A percentile compares a stretch with the other conserved stretches of the same genome.
Evolutionary conservation across 92 coral and sea anemone species (phyloP).

Genomic region (Chrysogorgia sp.): DNA sequence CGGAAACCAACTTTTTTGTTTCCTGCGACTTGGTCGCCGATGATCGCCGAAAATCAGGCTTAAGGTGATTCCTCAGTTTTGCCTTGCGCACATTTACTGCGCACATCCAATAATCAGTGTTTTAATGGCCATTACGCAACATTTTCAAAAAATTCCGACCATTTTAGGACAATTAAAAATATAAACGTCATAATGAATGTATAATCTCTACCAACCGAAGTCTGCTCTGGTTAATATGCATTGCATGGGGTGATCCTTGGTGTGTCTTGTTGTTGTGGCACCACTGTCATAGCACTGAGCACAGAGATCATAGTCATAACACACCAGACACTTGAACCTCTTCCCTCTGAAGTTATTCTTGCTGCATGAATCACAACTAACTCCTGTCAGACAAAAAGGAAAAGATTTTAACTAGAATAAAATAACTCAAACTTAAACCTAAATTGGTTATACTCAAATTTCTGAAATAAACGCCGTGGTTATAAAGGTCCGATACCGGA

Average conservation of each 20-base stretch:
- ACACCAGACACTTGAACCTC: slow-evolving; percentile 91
- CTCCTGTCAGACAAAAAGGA: slow-evolving; percentile 79
- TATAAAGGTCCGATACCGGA: too few relatives aligned
- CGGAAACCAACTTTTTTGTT: too few relatives aligned
- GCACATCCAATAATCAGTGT: too few relatives aligned
- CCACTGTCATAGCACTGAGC: slow-evolving; percentile 96
- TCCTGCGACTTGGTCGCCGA: too few relatives aligned
- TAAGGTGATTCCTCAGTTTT: too few relatives aligned
- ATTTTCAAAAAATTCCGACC: too few relatives aligned
- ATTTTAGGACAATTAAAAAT: not conserved
- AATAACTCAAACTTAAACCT: too few relatives aligned
- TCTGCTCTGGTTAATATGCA: slow-evolving; percentile 96
- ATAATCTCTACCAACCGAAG: slow-evolving; percentile 76
- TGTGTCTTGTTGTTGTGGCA: slow-evolving; percentile 92
- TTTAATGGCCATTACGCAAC: too few relatives aligned
- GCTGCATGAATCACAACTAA: slow-evolving; percentile 96
- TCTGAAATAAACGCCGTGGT: too few relatives aligned
- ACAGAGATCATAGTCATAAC: slow-evolving; percentile 97
- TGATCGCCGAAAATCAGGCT: too few relatives aligned
- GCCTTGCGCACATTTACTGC: not conserved
- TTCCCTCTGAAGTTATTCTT: slow-evolving; percentile 96
- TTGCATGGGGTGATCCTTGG: slow-evolving; percentile 98
- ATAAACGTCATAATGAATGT: not conserved
- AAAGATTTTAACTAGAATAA: too few relatives aligned
- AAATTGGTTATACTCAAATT: too few relatives aligned